These are phyloP conservation scores for Philaethria dido DNA, from an alignment of 2,888 invertebrate species.

Conservation along the genomic window DNA sequence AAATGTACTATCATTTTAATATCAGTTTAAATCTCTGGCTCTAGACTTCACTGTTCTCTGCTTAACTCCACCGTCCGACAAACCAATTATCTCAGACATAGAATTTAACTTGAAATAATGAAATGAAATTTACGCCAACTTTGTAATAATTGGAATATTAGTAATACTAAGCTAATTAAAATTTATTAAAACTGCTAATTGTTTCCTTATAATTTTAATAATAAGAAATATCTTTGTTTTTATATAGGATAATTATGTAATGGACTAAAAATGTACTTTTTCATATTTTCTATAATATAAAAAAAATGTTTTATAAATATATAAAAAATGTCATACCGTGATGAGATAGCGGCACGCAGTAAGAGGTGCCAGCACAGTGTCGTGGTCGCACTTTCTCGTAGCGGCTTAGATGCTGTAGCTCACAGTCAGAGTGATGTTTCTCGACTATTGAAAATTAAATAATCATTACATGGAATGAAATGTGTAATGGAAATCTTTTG, in stretches of 20 bases:
- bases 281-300: background rate
- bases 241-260: background rate
- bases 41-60: background rate
- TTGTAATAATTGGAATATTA: background rate
- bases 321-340: conserved; percentile 88
- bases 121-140: background rate
- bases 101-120: background rate
- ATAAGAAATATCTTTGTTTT: too few relatives aligned
- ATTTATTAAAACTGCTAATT: background rate
- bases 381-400: conserved; percentile 79
- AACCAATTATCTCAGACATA: background rate
- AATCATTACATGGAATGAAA: background rate
- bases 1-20: too few relatives aligned
- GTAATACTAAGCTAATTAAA: background rate
- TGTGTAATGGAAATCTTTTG: too few relatives aligned
- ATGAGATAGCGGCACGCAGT: conserved; percentile 78
- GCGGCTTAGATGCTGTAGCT: conserved; percentile 76
- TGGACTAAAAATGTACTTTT: background rate
- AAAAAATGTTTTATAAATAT: background rate
- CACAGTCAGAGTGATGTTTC: conserved; percentile 79
- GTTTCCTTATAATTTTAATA: too few relatives aligned
- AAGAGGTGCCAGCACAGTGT: conserved; percentile 76
- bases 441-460: conserved; percentile 57
- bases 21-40: background rate
- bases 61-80: background rate